Base-by-base conservation (phyloP, 2,888 invertebrate genomes). In the Aproaerema taeniolella region DNA sequence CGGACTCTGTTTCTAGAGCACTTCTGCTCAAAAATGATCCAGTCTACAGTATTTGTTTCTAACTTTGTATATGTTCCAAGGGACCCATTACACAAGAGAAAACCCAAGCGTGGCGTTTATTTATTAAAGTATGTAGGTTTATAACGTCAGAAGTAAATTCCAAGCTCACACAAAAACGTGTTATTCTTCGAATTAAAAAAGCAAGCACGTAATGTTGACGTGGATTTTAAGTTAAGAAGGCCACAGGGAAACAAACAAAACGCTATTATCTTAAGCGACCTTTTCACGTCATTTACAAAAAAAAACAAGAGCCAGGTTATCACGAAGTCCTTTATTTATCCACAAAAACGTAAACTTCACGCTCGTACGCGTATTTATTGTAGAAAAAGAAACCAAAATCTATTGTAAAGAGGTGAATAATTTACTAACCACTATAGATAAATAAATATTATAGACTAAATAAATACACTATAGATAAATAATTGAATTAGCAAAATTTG, bases 261-360 rank as follows among this genome's bases (percentile, higher is more conserved):
- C n/a, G n/a, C n/a, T n/a, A 26, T 36, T 26, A 14, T 30, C 36
- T 15, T 14, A 28, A 25, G 5, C 26, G 50, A 42, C 50, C 52
- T 52, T 47, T 41, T 47, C 61, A 61, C 59, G 59, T 60, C 43
- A 26, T 53, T 52, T 46, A 39, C n/a, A 11, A 14, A 24, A 36
- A 44, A 45, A 44, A 43, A 58, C 49, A 24, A 38, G 41, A 58
- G 54, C 39, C 51, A 58, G 58, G 59, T 59, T 59, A 59, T 53
- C 54, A n/a, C n/a, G 57, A 56, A 54, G 46, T 40, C 42, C 39
- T 46, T 52, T 48, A 52, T 49, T 47, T 41, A n/a, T n/a, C n/a
- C 4, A n/a, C 4, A 42, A 34, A 8, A 7, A 13, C 9, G 24
- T 20, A 40, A 47, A 52, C 47, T 59, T 61, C 56, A 69, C 64